phyloP scores from a whole-genome alignment of 2,113 vertebrate genomes.

The Oncorhynchus kisutch region DNA sequence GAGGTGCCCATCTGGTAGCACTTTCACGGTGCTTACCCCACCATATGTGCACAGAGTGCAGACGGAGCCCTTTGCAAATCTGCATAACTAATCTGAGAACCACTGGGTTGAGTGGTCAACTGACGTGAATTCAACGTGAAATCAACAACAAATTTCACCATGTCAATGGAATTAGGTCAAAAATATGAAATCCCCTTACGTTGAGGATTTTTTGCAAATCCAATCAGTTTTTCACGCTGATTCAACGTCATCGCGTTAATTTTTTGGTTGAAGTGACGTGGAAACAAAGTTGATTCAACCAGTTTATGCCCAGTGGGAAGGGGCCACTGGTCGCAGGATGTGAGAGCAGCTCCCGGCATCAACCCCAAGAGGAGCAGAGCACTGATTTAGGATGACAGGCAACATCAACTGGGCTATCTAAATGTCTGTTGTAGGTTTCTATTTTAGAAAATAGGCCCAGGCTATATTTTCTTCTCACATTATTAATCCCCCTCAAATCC shows the following conservation, averaged over 20 bases:
- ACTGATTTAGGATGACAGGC: not conserved
- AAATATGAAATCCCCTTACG: no score
- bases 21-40: conserved; percentile 66
- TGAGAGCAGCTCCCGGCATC: conserved; percentile 62
- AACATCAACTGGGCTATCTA: conserved; percentile 23
- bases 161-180: no score
- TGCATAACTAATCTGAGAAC: conserved; percentile 66
- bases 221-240: no score
- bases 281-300: no score
- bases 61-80: conserved; percentile 52
- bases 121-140: no score
- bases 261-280: no score
- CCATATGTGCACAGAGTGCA: conserved; percentile 56
- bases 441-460: no score
- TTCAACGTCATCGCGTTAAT: no score
- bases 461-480: not conserved
- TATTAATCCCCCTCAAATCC: no score
- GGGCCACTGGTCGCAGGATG: conserved; percentile 46
- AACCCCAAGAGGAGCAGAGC: conserved; percentile 63
- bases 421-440: conserved; percentile 28
- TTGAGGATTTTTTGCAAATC: no score
- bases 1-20: conserved; percentile 71
- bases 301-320: not conserved
- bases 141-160: no score
- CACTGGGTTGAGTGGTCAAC: not conserved